A percentile compares a stretch with the other conserved stretches of the same genome.
phyloP scores from a whole-genome alignment of 2,113 vertebrate genomes.

The Uria lomvia region DNA sequence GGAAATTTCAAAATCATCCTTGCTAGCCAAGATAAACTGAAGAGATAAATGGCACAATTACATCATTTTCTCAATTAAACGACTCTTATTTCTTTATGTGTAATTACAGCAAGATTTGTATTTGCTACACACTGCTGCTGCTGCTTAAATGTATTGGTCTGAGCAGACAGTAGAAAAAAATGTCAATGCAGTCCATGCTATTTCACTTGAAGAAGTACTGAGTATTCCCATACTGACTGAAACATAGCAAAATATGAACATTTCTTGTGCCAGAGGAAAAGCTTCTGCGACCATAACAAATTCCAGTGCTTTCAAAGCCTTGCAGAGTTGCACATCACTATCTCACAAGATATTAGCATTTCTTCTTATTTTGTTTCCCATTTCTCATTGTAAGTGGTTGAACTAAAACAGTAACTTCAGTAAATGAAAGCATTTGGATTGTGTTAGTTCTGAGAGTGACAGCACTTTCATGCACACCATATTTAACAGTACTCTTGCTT shows the following conservation, averaged over 20 bases:
- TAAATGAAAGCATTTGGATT: not conserved
- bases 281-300: not conserved
- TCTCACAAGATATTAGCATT: not conserved
- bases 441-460: not conserved
- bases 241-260: not conserved
- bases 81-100: not conserved
- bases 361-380: not conserved
- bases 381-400: not conserved
- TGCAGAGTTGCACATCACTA: not conserved
- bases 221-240: not conserved
- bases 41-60: not conserved
- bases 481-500: not conserved
- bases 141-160: not conserved
- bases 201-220: not conserved
- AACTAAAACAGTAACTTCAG: not conserved
- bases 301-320: not conserved
- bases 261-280: not conserved
- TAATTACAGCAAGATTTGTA: not conserved
- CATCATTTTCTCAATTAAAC: not conserved
- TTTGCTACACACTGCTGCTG: not conserved
- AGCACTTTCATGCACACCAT: not conserved
- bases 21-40: not conserved
- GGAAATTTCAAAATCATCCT: not conserved
- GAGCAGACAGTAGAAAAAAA: not conserved
- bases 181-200: not conserved